Conservation (phyloP, 2,797 vertebrate genomes). For the Crocodylus rhombifer region DNA sequence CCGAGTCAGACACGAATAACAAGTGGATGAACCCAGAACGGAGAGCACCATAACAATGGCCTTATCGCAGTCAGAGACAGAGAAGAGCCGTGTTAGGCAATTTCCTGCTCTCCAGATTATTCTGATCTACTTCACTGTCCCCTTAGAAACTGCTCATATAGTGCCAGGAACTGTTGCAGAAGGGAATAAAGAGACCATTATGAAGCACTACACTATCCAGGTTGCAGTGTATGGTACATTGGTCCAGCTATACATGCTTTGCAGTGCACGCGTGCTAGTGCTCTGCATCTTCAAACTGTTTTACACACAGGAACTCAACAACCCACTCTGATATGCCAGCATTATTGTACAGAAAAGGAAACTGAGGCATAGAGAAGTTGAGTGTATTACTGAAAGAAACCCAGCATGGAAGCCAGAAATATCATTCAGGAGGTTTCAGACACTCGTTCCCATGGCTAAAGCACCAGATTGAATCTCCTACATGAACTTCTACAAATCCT, state of each 20-base stretch:
- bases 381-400: neutral
- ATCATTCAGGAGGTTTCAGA: neutral
- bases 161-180: neutral
- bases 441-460: neutral
- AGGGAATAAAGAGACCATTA: neutral
- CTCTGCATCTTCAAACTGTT: neutral
- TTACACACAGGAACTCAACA: neutral
- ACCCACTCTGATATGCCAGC: neutral
- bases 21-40: neutral
- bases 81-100: neutral
- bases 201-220: neutral
- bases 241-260: neutral
- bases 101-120: neutral
- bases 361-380: neutral
- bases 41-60: neutral
- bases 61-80: neutral
- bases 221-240: neutral
- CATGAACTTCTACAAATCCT: neutral
- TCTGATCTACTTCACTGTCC: neutral
- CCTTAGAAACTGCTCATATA: neutral
- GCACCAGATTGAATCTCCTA: neutral
- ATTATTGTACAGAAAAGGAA: neutral
- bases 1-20: neutral
- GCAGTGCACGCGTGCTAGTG: no score
- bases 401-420: neutral